Conservation (phyloP, 1,140 invertebrate genomes). For the Drosophila nebulosa region DNA sequence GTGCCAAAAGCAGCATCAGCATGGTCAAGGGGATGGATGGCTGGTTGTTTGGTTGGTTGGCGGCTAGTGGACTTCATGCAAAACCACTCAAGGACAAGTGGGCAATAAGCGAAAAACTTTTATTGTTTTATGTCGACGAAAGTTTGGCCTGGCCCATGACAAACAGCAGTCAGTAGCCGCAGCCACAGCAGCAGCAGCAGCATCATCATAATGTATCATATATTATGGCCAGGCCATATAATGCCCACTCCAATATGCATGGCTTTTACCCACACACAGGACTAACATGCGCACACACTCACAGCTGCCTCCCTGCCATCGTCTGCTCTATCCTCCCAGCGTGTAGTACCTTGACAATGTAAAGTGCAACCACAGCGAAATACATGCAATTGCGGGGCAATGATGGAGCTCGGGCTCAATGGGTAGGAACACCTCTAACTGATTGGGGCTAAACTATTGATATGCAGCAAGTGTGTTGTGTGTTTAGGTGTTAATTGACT, state of each 20-base stretch:
- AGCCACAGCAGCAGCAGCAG: slow-evolving; percentile 11
- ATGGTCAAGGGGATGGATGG: not conserved
- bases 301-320: not conserved
- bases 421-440: not conserved
- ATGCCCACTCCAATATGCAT: slow-evolving; percentile 67
- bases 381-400: slow-evolving; percentile 43
- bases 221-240: slow-evolving; percentile 63
- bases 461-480: slow-evolving; percentile 13
- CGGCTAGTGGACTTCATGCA: slow-evolving; percentile 48
- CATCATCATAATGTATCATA: slow-evolving; percentile 59
- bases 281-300: not conserved
- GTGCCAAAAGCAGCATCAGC: slow-evolving; percentile 1
- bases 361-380: slow-evolving; percentile 43
- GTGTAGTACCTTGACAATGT: slow-evolving; percentile 52
- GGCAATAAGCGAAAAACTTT: slow-evolving; percentile 77
- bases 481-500: slow-evolving; percentile 61
- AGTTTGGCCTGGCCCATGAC: slow-evolving; percentile 32
- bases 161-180: slow-evolving; percentile 10
- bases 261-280: slow-evolving; percentile 23
- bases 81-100: slow-evolving; percentile 77
- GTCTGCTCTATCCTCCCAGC: not conserved
- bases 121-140: slow-evolving; percentile 71
- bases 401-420: not conserved
- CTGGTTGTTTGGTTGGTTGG: not conserved
- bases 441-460: not conserved